phyloP scores from a whole-genome alignment of 2,888 invertebrate species.

The Seira ritae region DNA sequence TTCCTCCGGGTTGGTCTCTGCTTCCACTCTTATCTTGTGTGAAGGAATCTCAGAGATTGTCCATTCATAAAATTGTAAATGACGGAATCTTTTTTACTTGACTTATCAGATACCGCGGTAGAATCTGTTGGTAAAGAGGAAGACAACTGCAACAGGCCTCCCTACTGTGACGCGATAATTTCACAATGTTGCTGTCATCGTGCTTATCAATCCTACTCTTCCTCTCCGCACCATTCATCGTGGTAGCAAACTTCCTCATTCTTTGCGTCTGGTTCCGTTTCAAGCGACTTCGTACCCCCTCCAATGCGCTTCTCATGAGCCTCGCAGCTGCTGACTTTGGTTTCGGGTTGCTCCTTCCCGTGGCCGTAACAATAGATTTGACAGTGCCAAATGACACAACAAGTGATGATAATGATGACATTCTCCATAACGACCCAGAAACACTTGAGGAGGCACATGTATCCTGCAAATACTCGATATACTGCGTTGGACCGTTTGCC shows the following conservation, averaged over 20 bases:
- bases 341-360: conserved; percentile 80
- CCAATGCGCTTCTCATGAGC: conserved; percentile 80
- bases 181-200: conserved; percentile 62
- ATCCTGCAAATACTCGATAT: conserved; percentile 74
- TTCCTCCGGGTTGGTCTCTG: too few relatives aligned
- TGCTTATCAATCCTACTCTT: conserved; percentile 66
- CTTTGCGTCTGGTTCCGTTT: conserved; percentile 80
- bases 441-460: background rate
- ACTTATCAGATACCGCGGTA: too few relatives aligned
- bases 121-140: too few relatives aligned
- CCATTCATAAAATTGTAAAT: too few relatives aligned
- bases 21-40: background rate
- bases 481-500: conserved; percentile 80
- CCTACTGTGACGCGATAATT: background rate
- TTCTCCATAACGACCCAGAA: background rate
- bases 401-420: background rate
- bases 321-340: conserved; percentile 81
- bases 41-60: background rate
- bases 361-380: conserved; percentile 80
- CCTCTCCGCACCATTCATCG: conserved; percentile 77
- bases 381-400: conserved; percentile 73
- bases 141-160: background rate
- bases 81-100: too few relatives aligned
- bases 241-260: conserved; percentile 80
- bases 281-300: conserved; percentile 80